These are phyloP conservation scores for Ridgeia piscesae DNA, from an alignment of 1,140 invertebrate genomes.

Conservation along the genomic window DNA sequence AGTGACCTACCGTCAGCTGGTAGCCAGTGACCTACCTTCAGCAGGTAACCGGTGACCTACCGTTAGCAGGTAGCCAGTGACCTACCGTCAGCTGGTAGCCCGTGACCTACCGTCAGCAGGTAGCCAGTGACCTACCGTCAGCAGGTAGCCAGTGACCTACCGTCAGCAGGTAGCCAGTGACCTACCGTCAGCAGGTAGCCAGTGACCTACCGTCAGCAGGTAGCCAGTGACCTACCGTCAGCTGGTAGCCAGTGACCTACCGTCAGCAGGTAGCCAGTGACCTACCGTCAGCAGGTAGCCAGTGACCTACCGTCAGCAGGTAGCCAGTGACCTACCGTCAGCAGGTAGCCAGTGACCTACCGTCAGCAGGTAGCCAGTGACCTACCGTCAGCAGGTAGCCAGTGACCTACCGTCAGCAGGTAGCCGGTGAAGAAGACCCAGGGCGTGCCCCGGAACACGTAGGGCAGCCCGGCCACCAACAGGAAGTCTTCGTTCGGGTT, in stretches of 20 bases:
- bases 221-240: constrained; percentile 20
- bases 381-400: no score
- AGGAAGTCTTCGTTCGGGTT: constrained; percentile 11
- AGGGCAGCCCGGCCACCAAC: constrained; percentile 11
- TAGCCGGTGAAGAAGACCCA: constrained; percentile 27
- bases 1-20: constrained; percentile 13
- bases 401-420: background rate
- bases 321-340: no score
- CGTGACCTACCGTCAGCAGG: constrained; percentile 14
- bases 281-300: constrained; percentile 8
- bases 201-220: background rate
- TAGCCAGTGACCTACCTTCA: constrained; percentile 18
- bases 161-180: no score
- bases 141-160: constrained; percentile 19
- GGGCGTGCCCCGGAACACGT: constrained; percentile 19
- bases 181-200: no score
- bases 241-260: constrained; percentile 11
- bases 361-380: no score
- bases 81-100: constrained; percentile 6
- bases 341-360: no score
- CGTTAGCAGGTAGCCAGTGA: constrained; percentile 21
- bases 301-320: constrained; percentile 14
- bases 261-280: constrained; percentile 21
- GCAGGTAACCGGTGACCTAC: constrained; percentile 14
- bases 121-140: constrained; percentile 20